Base-by-base conservation (phyloP, 64 coral and sea anemone species). In the Cladopsammia gracilis region DNA sequence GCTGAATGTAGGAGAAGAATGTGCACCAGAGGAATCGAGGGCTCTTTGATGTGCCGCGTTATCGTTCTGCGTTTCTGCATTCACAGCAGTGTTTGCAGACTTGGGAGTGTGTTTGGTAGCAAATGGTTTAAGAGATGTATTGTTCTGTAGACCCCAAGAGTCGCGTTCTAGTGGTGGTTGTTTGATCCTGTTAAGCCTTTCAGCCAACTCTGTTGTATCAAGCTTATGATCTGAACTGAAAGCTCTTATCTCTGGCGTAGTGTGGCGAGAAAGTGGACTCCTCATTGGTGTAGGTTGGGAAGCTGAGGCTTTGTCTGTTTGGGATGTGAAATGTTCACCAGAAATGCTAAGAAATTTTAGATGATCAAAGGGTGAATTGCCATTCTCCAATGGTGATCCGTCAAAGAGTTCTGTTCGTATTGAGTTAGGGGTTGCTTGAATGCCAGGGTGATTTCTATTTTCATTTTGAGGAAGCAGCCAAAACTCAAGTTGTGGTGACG, bases 401-500 rank as follows among this genome's bases (percentile, higher is more conserved):
- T 84, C 62, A 49, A 24, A 24, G 20, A n/a, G 62, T 8, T 48
- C 61, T 65, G 25, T 51, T 49, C 44, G 9, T 20, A n/a, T 34
- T 12, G 62, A 48, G 42, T 10, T 50, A 16, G 80, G 43, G 48
- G 20, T 25, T 5, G 19, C 62, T 24, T 84, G 62, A 49, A 67
- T 34, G 42, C n/a, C 25, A 82, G 42, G 46, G 18, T 25, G 9
- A 49, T 47, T 60, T 15, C 19, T 7, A 50, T 68, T 50, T 26
- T 61, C 8, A 20, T 12, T 64, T 19, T 68, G 80, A 25, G 61
- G 80, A 47, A 65, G 80, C 43, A 84, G 80, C 80, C 80, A 84
- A 64, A 68, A 84, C 15, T 68, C 80, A 66, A 84, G 80, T 25
- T 50, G 42, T 50, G 80, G 80, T 13, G 80, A 84, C 46, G 60